Base-by-base conservation (phyloP, 2,888 invertebrate genomes). In the Acrocera orbiculus region DNA sequence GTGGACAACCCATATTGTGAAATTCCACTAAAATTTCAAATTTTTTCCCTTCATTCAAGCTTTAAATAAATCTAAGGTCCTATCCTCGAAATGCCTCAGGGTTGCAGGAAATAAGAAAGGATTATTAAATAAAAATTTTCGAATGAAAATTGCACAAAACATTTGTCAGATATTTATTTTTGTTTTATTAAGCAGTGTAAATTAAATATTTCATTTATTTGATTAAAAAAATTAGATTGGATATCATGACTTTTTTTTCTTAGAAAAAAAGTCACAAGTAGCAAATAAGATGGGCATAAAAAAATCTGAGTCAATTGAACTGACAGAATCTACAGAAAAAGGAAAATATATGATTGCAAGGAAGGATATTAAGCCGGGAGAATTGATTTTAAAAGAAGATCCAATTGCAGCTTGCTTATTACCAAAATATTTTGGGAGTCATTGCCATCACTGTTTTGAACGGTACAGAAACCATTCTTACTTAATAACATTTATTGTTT, bases 391-490 rank as follows among this genome's bases (percentile, higher is more conserved):
- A 1, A 66, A 69, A 3, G 85, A 86, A 53, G 58, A 64, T 20
- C 79, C 86, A 0, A 73, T 74, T 44, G 79, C 76, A 0, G 73
- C 81, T 1, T 78, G 76, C 46, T 63, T 86, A 2, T 56, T 79
- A 10, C 70, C 78, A 0, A 75, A 75, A 43, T 73, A 65, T 53
- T 78, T 73, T 50, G 82, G 83, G 3, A 73, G 77, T 2, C 78
- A 83, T 52, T 86, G 86, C 48, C 71, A 78, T 40, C 71, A 83
- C 51, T 86, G 86, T 50, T 81, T 82, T 45, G 64, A 66, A 47
- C 71, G 78, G 81, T 80, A 45, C n/a, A 41, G 35, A 19, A 6
- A 19, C 5, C 19, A 19, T 8, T 19, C 5, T 6, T 24, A n/a
- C 13, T 13, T n/a, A 19, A 14, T 16, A 9, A n/a, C 20, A 11